These are phyloP conservation scores for Oscheius sp. DNA, from an alignment of 2,888 invertebrate genomes.

Conservation along the genomic window DNA sequence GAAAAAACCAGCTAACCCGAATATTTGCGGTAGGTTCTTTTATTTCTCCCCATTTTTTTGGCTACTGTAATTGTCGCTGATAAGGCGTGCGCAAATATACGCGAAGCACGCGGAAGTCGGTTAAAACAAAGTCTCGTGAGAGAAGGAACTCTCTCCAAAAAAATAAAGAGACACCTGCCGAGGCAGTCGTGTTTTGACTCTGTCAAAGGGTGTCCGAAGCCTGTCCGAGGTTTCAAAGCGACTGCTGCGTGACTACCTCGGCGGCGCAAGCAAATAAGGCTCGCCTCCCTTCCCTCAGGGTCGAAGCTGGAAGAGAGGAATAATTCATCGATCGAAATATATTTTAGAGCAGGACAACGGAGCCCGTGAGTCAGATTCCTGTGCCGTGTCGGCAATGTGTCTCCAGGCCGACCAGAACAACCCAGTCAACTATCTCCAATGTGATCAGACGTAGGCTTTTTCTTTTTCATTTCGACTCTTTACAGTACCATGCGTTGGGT, in stretches of 20 bases:
- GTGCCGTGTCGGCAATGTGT: slow-evolving; percentile 65
- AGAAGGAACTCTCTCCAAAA: not conserved
- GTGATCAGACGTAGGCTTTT: slow-evolving; percentile 62
- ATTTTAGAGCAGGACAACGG: slow-evolving; percentile 62
- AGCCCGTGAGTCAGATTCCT: slow-evolving; percentile 61
- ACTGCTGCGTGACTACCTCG: slow-evolving; percentile 25
- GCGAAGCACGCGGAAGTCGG: slow-evolving; percentile 13
- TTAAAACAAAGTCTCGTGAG: not conserved
- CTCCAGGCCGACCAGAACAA: slow-evolving; percentile 65
- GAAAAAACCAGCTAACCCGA: slow-evolving; percentile 46
- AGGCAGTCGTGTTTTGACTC: not conserved
- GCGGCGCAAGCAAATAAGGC: slow-evolving; percentile 29
- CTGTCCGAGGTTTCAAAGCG: slow-evolving; percentile 26
- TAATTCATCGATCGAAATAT: no score
- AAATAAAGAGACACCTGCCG: not conserved
- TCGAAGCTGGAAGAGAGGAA: not conserved
- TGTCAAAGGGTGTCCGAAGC: slow-evolving; percentile 11
- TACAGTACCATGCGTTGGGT: slow-evolving; percentile 62
- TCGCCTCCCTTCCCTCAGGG: no score
- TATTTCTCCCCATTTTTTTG: not conserved
- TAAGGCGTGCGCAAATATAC: not conserved
- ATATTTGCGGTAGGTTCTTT: slow-evolving; percentile 56
- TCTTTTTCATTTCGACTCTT: no score
- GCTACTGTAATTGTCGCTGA: not conserved
- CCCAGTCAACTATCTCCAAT: slow-evolving; percentile 64